Base-by-base conservation (phyloP, 1,140 invertebrate species). In the Nebria ingens region DNA sequence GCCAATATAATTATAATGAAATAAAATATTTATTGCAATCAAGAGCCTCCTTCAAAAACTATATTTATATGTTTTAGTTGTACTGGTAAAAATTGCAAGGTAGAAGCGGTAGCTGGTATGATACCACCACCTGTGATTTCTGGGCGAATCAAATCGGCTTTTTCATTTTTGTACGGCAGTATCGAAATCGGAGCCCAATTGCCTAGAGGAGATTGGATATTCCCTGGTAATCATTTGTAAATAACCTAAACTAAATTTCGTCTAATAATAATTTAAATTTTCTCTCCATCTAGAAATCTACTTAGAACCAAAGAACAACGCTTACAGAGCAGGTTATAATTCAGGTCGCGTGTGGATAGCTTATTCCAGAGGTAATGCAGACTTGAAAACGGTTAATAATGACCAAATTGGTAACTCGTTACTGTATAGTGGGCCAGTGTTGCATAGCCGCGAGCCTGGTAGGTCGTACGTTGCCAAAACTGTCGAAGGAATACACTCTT, bases 201-300 rank as follows among this genome's bases (percentile, higher is more conserved):
- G 52, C 83, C 83, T 0, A 64, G 62, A 2, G 83, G 83, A 34
- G 83, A 86, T 67, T 86, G 83, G 83, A 66, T 85, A 21, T 84
- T 79, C 74, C 82, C 83, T 57, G 53, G 67, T 67, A 62, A n/a
- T n/a, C n/a, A n/a, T n/a, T n/a, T n/a, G n/a, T n/a, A n/a, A n/a
- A n/a, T n/a, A n/a, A n/a, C n/a, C n/a, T n/a, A n/a, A n/a, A n/a
- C n/a, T n/a, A n/a, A n/a, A n/a, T n/a, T n/a, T n/a, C n/a, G n/a
- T n/a, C n/a, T n/a, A n/a, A n/a, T n/a, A n/a, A n/a, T n/a, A n/a
- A n/a, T n/a, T n/a, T n/a, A n/a, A n/a, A n/a, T n/a, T n/a, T 34
- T 34, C n/a, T n/a, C 6, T 34, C n/a, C 6, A 61, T 15, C 19
- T 59, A 79, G 77, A 79, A 70, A 66, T 80, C 11, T 73, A 71